These are phyloP conservation scores for Enteromius trimaculatus DNA, from an alignment of 2,797 vertebrate genomes.

Conservation along the genomic window DNA sequence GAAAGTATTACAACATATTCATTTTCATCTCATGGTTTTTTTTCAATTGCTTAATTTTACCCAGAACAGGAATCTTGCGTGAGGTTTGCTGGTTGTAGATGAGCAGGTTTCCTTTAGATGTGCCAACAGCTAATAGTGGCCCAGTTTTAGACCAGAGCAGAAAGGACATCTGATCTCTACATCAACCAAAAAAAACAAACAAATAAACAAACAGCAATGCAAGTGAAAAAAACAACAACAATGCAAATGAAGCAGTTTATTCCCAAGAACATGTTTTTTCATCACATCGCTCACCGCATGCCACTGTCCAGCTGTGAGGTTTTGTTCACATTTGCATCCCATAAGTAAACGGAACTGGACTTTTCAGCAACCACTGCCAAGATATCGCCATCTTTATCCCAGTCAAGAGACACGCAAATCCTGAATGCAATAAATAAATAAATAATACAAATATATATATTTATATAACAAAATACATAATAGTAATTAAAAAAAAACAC, in stretches of 20 bases:
- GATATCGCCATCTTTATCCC: slow-evolving; percentile 96
- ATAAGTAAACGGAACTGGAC: slow-evolving; percentile 88
- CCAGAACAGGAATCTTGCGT: slow-evolving; percentile 93
- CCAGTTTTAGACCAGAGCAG: slow-evolving; percentile 92
- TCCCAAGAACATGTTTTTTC: background rate
- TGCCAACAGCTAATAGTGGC: slow-evolving; percentile 89
- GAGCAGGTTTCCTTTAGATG: slow-evolving; percentile 93
- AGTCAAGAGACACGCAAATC: slow-evolving; percentile 90
- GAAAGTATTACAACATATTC: background rate
- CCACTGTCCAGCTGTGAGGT: slow-evolving; percentile 91
- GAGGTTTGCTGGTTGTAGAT: slow-evolving; percentile 97
- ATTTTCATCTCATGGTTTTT: too few species aligned
- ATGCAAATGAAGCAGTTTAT: background rate
- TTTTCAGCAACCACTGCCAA: slow-evolving; percentile 93
- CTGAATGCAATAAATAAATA: slow-evolving; percentile 51
- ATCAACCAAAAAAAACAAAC: slow-evolving; percentile 58
- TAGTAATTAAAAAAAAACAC: background rate
- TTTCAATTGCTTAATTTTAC: slow-evolving; percentile 75
- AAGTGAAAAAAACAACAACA: too few species aligned
- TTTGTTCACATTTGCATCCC: slow-evolving; percentile 94
- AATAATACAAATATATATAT: background rate
- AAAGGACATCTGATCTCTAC: slow-evolving; percentile 92
- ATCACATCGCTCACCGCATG: slow-evolving; percentile 81
- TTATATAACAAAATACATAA: too few species aligned
- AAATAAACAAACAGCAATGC: too few species aligned